phyloP scores from a whole-genome alignment of 2,113 vertebrate genomes.

The Protobothrops mucrosquamatus region DNA sequence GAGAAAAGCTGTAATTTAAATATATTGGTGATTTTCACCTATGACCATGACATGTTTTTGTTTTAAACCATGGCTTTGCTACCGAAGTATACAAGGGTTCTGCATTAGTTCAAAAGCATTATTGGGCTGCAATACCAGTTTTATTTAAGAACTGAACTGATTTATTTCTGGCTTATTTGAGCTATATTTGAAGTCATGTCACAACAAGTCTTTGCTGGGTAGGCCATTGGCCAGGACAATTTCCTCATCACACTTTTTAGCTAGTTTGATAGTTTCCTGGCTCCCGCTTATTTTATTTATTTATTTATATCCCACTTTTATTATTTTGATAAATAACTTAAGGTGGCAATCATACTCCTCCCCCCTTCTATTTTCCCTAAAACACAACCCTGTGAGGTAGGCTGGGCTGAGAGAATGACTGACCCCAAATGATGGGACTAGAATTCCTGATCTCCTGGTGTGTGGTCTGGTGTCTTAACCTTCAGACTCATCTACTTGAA shows the following conservation, averaged over 20 bases:
- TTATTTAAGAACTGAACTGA: not conserved
- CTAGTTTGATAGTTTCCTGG: not conserved
- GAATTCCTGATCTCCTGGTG: not conserved
- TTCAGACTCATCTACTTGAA: not conserved
- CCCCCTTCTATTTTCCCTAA: not conserved
- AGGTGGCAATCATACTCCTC: not conserved
- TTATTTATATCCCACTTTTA: not conserved
- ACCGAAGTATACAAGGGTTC: not conserved
- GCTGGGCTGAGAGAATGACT: not conserved
- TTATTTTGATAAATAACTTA: not conserved
- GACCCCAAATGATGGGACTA: not conserved
- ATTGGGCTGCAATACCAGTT: not conserved
- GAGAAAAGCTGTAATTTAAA: not conserved
- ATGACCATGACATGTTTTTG: not conserved
- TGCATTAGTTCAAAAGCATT: not conserved
- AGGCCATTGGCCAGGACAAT: not conserved
- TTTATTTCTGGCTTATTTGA: not conserved
- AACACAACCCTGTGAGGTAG: not conserved
- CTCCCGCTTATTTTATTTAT: not conserved
- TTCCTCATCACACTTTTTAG: not conserved
- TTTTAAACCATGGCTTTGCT: not conserved
- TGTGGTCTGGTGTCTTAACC: not conserved
- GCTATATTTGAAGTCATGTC: not conserved
- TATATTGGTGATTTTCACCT: not conserved
- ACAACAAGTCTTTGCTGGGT: not conserved